Base-by-base conservation (phyloP, 2,888 invertebrate genomes). In the Tetropium fuscum region DNA sequence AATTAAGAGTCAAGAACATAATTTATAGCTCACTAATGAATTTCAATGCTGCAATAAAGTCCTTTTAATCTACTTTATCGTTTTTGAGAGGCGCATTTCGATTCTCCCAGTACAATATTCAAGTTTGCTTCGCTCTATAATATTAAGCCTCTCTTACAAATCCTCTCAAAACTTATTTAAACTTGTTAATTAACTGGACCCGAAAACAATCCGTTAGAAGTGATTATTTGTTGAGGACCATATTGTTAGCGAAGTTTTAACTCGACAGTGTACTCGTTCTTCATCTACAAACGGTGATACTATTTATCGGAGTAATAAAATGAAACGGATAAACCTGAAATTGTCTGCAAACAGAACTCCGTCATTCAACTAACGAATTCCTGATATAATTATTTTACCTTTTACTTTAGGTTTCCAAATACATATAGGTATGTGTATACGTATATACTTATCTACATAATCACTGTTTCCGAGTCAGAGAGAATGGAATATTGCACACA, bases 11-110 rank as follows among this genome's bases (percentile, higher is more conserved):
- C 64, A 64, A 66, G 66, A 68, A 67, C 63, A 60, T 64, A 68
- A 69, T 69, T 68, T 66, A 63, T 66, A 55, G 60, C 62, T 64
- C 68, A 59, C 65, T 67, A 70, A 70, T 70, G 69, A 68, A 69
- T 72, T 68, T 66, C 60, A 68, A 60, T 65, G 60, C 56, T 61
- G 68, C 69, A 71, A 71, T 71, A 67, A 72, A 71, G 69, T 62
- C 70, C 69, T 66, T 69, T 71, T 71, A 74, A 72, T 73, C 70
- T 70, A 67, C 70, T 72, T 72, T 66, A 72, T 64, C 63, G 69
- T 70, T 68, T 66, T 68, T 53, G 47, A 58, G 62, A 49, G 60
- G 51, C 57, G 64, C 48, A 60, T 67, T 56, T 63, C 68, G 67
- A 67, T 66, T 67, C 51, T 55, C 40, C 19, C 32, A 15, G 19